phyloP scores from a whole-genome alignment of 2,113 vertebrate species.

The Octodon degus region DNA sequence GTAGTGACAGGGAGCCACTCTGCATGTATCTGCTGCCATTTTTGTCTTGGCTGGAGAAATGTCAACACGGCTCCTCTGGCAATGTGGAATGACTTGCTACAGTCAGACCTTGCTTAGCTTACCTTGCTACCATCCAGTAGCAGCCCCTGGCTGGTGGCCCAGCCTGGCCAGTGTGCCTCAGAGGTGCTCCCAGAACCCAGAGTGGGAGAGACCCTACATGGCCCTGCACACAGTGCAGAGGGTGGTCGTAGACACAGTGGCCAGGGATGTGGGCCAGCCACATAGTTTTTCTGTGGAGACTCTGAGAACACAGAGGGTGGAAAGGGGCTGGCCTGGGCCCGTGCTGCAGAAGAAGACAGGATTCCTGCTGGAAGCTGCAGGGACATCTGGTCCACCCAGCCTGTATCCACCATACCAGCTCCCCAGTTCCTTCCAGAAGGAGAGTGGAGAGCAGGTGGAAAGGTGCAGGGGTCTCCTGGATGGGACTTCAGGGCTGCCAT shows the following conservation, averaged over 20 bases:
- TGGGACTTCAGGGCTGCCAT: neutral
- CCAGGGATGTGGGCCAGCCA: no score
- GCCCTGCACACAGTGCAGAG: neutral
- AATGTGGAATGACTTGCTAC: neutral
- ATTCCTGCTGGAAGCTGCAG: no score
- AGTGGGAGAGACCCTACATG: neutral
- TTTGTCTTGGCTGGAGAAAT: neutral
- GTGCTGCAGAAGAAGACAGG: no score
- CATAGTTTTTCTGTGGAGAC: no score
- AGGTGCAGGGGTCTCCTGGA: accelerated
- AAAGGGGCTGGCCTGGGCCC: neutral
- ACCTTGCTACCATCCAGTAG: neutral
- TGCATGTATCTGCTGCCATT: neutral
- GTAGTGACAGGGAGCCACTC: neutral
- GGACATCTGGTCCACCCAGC: neutral
- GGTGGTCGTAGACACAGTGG: neutral
- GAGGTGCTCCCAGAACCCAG: neutral
- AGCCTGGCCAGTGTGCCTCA: neutral
- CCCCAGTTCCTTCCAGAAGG: accelerated
- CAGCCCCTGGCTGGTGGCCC: neutral
- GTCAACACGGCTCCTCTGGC: neutral
- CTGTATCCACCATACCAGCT: neutral
- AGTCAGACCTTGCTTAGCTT: no score
- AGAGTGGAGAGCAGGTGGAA: neutral
- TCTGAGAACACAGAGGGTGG: neutral